Evolutionary conservation across 1,140 invertebrate species (phyloP).

Genomic region (Protaetia brevitarsis): DNA sequence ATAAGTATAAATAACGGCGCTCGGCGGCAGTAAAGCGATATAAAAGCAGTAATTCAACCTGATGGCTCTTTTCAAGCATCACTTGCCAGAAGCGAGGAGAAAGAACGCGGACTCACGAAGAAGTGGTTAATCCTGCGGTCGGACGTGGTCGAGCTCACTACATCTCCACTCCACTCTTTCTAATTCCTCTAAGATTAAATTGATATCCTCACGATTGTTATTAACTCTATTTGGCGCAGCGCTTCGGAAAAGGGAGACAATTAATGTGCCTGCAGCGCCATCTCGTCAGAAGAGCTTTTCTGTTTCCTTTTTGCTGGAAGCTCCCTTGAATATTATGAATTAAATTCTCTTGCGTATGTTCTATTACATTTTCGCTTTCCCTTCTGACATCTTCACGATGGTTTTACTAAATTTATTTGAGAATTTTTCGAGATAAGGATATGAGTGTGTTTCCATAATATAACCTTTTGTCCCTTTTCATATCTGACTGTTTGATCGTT

Average conservation of each 20-base stretch:
- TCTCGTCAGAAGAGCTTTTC: no score
- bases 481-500: no score
- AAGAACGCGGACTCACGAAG: background rate
- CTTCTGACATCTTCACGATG: no score
- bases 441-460: no score
- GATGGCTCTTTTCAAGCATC: conserved; percentile 15
- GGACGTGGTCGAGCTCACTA: background rate
- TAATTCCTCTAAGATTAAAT: conserved; percentile 18
- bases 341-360: no score
- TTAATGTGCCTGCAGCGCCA: conserved; percentile 1
- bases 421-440: no score
- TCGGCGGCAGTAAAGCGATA: background rate
- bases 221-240: conserved; percentile 2
- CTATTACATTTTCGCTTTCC: no score
- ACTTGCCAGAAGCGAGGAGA: conserved; percentile 4
- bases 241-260: conserved; percentile 5
- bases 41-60: conserved; percentile 15
- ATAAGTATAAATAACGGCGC: conserved; percentile 11
- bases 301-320: no score
- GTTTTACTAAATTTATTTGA: no score
- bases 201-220: conserved; percentile 18
- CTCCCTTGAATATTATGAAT: no score
- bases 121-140: conserved; percentile 13
- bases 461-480: no score
- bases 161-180: conserved; percentile 9